These are phyloP conservation scores for Phaenicophaeus curvirostris DNA, from an alignment of 2,797 vertebrate species.

Conservation along the genomic window DNA sequence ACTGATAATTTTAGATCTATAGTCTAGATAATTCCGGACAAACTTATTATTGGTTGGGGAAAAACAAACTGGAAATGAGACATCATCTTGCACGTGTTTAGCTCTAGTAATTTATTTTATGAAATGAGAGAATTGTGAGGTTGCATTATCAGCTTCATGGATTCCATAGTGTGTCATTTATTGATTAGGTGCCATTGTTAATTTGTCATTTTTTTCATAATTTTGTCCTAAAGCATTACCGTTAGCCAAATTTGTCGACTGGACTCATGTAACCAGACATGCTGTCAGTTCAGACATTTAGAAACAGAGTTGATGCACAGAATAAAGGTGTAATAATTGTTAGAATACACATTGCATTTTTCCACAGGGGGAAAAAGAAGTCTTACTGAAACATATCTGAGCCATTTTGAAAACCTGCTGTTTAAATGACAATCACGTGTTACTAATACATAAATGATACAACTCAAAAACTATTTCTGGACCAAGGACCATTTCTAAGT, in stretches of 20 bases:
- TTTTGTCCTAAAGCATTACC: constrained; percentile 84
- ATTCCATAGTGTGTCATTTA: constrained; percentile 88
- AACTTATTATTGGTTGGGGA: background rate
- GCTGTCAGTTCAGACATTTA: constrained; percentile 78
- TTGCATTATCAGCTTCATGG: constrained; percentile 74
- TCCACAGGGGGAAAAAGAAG: background rate
- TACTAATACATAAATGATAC: background rate
- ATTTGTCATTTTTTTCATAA: constrained; percentile 90
- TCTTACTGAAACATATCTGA: background rate
- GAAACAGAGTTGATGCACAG: constrained; percentile 70
- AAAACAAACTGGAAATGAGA: constrained; percentile 1
- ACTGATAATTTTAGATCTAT: background rate
- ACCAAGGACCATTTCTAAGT: background rate
- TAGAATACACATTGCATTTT: constrained; percentile 26
- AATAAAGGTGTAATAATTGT: constrained; percentile 63
- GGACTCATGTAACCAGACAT: constrained; percentile 77
- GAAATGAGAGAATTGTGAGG: constrained; percentile 50
- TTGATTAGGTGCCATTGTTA: constrained; percentile 96
- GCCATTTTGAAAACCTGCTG: background rate
- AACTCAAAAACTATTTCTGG: background rate
- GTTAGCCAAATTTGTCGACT: constrained; percentile 83
- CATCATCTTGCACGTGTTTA: background rate
- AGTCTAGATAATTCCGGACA: background rate
- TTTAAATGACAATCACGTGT: background rate
- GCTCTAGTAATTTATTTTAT: constrained; percentile 50